Conservation (phyloP, 2,888 invertebrate species). For the Plagodis pulveraria region DNA sequence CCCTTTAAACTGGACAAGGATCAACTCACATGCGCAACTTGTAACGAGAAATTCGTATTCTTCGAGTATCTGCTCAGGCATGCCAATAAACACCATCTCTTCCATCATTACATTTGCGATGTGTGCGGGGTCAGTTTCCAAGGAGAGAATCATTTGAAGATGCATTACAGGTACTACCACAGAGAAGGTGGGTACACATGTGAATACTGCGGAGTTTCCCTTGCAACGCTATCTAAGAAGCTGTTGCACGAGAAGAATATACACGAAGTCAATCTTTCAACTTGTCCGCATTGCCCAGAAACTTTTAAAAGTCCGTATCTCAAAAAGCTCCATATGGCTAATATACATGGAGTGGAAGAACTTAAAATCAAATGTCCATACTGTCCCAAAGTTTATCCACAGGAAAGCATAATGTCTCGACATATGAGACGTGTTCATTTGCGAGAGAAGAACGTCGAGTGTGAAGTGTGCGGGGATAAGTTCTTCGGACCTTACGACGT, state of each 20-base stretch:
- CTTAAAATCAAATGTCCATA: slow-evolving; percentile 76
- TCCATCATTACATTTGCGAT: slow-evolving; percentile 78
- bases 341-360: slow-evolving; percentile 73
- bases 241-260: slow-evolving; percentile 76
- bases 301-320: slow-evolving; percentile 76
- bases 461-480: slow-evolving; percentile 74
- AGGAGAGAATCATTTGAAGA: slow-evolving; percentile 76
- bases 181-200: slow-evolving; percentile 74
- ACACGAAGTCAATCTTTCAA: slow-evolving; percentile 66
- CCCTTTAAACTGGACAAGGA: slow-evolving; percentile 75
- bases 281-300: slow-evolving; percentile 73
- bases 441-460: slow-evolving; percentile 75
- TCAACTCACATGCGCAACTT: slow-evolving; percentile 71
- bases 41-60: slow-evolving; percentile 72
- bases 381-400: slow-evolving; percentile 77
- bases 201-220: slow-evolving; percentile 77
- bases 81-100: slow-evolving; percentile 74
- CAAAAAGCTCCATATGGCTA: slow-evolving; percentile 73
- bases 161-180: slow-evolving; percentile 78
- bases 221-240: slow-evolving; percentile 74
- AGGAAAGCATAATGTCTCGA: slow-evolving; percentile 85
- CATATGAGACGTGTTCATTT: slow-evolving; percentile 86
- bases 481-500: slow-evolving; percentile 76
- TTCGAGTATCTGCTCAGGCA: slow-evolving; percentile 75
- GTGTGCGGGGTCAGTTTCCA: slow-evolving; percentile 79